phyloP scores from a whole-genome alignment of 2,113 vertebrate species.

The Ia io region DNA sequence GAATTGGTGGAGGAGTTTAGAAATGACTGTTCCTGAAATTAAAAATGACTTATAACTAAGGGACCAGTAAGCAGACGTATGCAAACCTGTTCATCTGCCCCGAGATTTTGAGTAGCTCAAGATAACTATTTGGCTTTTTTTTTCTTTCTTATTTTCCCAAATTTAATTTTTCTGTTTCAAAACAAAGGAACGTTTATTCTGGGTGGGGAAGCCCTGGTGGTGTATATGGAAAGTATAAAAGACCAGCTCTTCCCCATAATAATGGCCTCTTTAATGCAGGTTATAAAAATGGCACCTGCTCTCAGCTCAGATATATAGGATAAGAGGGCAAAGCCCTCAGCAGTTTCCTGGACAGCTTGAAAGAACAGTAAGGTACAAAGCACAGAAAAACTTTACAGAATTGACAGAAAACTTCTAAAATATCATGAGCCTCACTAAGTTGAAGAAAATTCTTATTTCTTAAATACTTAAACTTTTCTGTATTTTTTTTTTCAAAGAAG shows the following conservation, averaged over 20 bases:
- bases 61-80: neutral
- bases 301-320: neutral
- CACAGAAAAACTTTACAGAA: neutral
- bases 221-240: neutral
- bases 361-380: conserved; percentile 1
- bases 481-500: neutral
- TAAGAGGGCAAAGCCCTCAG: neutral
- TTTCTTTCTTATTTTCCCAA: conserved; percentile 2
- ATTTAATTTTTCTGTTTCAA: neutral
- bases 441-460: neutral
- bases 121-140: neutral
- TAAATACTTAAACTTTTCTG: neutral
- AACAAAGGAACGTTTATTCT: neutral
- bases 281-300: neutral
- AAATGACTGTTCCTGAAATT: neutral
- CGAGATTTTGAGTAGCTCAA: neutral
- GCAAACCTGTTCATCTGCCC: neutral
- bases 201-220: neutral
- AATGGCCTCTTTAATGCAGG: neutral
- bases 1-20: neutral
- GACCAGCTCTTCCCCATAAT: neutral
- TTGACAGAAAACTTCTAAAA: conserved; percentile 30
- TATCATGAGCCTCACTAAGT: neutral
- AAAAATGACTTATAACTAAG: neutral
- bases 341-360: neutral